phyloP scores from a whole-genome alignment of 2,888 invertebrate genomes.

The Agriopis leucophaearia region DNA sequence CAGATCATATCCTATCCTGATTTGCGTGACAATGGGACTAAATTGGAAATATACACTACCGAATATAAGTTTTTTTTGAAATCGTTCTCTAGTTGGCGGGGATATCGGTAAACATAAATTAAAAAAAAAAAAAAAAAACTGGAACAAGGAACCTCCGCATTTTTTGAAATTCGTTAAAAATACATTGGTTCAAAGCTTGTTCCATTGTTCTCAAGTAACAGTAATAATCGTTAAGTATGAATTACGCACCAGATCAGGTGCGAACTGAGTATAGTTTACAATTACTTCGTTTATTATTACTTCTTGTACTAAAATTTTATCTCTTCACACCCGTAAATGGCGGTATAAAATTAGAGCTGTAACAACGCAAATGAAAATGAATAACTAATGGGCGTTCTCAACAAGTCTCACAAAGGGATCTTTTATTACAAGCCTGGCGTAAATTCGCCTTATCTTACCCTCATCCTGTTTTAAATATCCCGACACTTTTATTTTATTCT shows the following conservation, averaged over 20 bases:
- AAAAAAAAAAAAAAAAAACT: too few species aligned
- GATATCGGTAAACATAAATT: too few species aligned
- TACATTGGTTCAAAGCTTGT: neutral
- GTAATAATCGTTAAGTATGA: conserved; percentile 7
- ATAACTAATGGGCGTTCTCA: conserved; percentile 76
- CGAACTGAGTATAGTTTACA: conserved; percentile 43
- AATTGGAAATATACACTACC: too few species aligned
- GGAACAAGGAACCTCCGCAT: too few species aligned
- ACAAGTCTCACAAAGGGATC: conserved; percentile 70
- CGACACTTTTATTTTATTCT: conserved; percentile 57
- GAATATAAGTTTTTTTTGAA: too few species aligned
- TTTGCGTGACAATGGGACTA: too few species aligned
- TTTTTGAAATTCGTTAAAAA: too few species aligned
- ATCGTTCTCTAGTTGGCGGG: too few species aligned
- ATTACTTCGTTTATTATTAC: conserved; percentile 44
- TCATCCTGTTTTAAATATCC: conserved; percentile 39
- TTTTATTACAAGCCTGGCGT: conserved; percentile 66
- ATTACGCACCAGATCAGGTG: conserved; percentile 46
- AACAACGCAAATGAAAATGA: conserved; percentile 77
- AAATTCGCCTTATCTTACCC: conserved; percentile 61
- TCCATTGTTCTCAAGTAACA: too few species aligned
- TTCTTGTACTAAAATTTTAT: conserved; percentile 61
- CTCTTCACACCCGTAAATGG: conserved; percentile 57
- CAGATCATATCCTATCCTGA: too few species aligned
- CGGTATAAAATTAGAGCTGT: conserved; percentile 67